Evolutionary conservation across 2,888 invertebrate species (phyloP).

Genomic region (Acholoe squamosa): DNA sequence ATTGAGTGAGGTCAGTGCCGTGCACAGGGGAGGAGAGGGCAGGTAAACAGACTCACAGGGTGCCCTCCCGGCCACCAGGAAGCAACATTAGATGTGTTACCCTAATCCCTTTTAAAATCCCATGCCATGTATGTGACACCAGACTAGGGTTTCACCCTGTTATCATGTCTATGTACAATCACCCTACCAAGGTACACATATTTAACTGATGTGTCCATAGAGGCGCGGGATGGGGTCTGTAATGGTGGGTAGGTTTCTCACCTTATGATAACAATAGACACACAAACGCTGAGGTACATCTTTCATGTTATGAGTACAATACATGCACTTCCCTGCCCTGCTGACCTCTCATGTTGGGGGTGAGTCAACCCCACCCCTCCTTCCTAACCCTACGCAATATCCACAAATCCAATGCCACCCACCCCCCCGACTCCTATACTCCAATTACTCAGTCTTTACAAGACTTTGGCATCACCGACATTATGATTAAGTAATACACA

Average conservation of each 20-base stretch:
- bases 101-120: too few relatives aligned
- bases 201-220: too few relatives aligned
- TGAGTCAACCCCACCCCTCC: conserved; percentile 27
- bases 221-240: too few relatives aligned
- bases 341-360: not conserved
- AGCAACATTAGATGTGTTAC: not conserved
- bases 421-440: not conserved
- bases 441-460: too few relatives aligned
- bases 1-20: not conserved
- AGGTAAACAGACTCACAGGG: not conserved
- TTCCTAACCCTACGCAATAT: not conserved
- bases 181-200: too few relatives aligned
- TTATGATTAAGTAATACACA: too few relatives aligned
- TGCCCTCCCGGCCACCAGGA: not conserved
- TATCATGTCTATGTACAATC: too few relatives aligned
- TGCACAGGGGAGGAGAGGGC: not conserved
- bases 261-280: not conserved
- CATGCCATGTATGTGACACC: too few relatives aligned
- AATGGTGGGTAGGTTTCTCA: too few relatives aligned
- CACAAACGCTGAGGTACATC: not conserved
- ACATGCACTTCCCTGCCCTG: not conserved
- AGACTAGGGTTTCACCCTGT: too few relatives aligned
- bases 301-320: not conserved
- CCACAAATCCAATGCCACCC: not conserved
- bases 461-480: too few relatives aligned